Evolutionary conservation across 2,888 invertebrate species (phyloP).

Genomic region (Patella depressa): DNA sequence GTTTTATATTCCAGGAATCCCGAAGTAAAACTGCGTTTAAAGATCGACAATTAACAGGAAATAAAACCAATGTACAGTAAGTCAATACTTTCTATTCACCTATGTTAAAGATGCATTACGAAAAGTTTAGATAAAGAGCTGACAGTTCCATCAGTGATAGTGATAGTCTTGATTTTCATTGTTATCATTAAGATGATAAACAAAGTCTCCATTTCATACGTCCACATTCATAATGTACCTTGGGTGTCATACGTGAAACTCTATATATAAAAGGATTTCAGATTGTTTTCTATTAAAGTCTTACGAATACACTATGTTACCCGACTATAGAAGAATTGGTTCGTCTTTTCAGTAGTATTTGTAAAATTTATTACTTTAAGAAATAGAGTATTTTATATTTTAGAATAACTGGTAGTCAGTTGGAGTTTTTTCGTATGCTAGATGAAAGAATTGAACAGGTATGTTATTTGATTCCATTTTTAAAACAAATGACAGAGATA

Average conservation of each 20-base stretch:
- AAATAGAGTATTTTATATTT: slow-evolving; percentile 18
- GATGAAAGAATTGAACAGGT: slow-evolving; percentile 93
- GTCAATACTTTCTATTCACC: background rate
- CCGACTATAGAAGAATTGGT: too few relatives aligned
- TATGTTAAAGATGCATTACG: background rate
- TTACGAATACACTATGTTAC: too few relatives aligned
- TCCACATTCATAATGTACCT: background rate
- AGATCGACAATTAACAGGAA: slow-evolving; percentile 24
- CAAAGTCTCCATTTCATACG: background rate
- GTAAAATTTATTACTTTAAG: background rate
- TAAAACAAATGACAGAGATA: too few relatives aligned
- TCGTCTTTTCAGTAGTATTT: background rate
- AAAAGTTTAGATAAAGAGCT: too few relatives aligned
- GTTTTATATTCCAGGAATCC: slow-evolving; percentile 16
- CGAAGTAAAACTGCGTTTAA: slow-evolving; percentile 26
- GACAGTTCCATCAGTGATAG: background rate
- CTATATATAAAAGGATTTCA: too few relatives aligned
- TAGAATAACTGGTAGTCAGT: slow-evolving; percentile 78
- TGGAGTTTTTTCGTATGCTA: slow-evolving; percentile 93
- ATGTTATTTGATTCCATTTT: slow-evolving; percentile 61
- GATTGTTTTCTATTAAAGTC: too few relatives aligned
- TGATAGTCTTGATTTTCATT: background rate
- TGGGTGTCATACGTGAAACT: too few relatives aligned
- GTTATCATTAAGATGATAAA: background rate
- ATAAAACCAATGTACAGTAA: slow-evolving; percentile 28